Conservation (phyloP, 2,888 invertebrate species). For the Rosalia funebris region DNA sequence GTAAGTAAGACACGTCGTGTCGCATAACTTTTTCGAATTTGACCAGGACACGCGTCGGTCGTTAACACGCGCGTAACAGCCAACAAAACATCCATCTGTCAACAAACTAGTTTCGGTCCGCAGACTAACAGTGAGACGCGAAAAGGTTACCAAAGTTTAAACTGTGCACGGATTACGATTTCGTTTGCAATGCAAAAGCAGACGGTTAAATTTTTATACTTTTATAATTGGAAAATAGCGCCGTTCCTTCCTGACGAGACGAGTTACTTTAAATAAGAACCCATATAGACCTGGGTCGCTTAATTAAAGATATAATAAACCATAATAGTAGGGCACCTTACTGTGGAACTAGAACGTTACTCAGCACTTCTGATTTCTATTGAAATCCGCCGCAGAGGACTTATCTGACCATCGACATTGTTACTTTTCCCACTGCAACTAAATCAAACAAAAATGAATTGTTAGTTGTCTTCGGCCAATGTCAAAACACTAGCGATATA, state of each 20-base stretch:
- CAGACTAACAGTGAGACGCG: neutral
- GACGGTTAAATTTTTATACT: too few species aligned
- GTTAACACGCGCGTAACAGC: neutral
- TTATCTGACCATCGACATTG: slow-evolving; percentile 30
- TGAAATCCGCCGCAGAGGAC: slow-evolving; percentile 23
- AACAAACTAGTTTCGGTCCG: neutral
- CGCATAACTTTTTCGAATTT: neutral
- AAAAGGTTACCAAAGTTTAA: neutral
- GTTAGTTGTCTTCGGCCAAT: slow-evolving; percentile 9
- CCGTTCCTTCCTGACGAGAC: too few species aligned
- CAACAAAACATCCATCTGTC: slow-evolving; percentile 1
- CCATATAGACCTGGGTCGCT: too few species aligned
- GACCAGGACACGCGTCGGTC: slow-evolving; percentile 1
- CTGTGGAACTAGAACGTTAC: slow-evolving; percentile 28
- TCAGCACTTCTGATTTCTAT: slow-evolving; percentile 32
- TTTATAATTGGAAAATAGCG: too few species aligned
- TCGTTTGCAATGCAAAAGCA: neutral
- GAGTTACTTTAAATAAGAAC: too few species aligned
- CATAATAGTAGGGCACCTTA: slow-evolving; percentile 16
- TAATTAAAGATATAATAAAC: slow-evolving; percentile 24
- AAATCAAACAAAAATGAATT: slow-evolving; percentile 24
- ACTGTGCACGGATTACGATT: neutral
- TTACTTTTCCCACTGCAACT: slow-evolving; percentile 27
- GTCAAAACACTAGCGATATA: slow-evolving; percentile 11
- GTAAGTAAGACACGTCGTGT: neutral